phyloP scores from a whole-genome alignment of 2,113 vertebrate genomes.

The Gorilla gorilla region DNA sequence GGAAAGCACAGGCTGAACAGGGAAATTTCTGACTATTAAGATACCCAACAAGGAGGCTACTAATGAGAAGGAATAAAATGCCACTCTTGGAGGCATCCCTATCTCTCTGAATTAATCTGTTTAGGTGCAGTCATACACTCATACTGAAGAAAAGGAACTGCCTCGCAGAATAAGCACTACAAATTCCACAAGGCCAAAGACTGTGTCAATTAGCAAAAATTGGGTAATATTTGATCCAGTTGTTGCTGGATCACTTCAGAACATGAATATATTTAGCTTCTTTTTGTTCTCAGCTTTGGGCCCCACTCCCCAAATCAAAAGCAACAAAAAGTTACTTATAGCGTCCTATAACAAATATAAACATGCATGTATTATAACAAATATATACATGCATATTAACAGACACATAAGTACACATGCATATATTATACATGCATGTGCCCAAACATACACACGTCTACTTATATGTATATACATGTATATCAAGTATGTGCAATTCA shows the following conservation, averaged over 20 bases:
- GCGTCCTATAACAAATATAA: neutral
- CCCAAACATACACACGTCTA: neutral
- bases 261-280: neutral
- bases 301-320: neutral
- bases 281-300: neutral
- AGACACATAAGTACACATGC: neutral
- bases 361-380: neutral
- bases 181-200: neutral
- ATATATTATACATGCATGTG: neutral
- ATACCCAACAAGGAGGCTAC: neutral
- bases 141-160: neutral
- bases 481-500: neutral
- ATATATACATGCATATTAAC: neutral
- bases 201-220: neutral
- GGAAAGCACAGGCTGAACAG: neutral
- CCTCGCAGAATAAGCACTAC: neutral
- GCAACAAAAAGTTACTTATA: neutral
- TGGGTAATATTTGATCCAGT: neutral
- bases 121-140: rapidly evolving
- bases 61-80: neutral
- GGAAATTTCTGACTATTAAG: neutral
- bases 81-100: neutral
- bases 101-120: rapidly evolving
- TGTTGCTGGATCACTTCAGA: neutral
- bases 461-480: neutral